Evolutionary conservation across 2,797 vertebrate species (phyloP).

Genomic region (Acestrorhynchus altus): DNA sequence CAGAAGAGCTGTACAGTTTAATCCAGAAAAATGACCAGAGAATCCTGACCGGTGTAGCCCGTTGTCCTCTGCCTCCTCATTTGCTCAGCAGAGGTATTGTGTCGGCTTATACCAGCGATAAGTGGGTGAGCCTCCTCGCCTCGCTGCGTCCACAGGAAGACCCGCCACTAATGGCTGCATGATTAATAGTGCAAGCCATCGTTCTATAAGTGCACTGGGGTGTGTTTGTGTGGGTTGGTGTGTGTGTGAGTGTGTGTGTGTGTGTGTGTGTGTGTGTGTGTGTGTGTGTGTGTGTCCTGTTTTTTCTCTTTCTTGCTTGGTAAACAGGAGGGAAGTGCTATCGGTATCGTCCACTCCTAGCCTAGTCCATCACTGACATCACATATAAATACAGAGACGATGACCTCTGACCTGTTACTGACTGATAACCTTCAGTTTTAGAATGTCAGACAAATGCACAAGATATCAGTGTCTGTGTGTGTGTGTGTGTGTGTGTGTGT

Average conservation of each 20-base stretch:
- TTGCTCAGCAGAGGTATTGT: conserved; percentile 8
- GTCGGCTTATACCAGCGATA: conserved; percentile 16
- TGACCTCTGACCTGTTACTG: conserved; percentile 15
- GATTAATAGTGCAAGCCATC: conserved; percentile 7
- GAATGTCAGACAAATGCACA: neutral
- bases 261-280: neutral
- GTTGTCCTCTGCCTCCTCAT: neutral
- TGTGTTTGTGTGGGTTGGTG: neutral
- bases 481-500: no score
- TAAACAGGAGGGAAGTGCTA: neutral
- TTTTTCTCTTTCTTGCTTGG: neutral
- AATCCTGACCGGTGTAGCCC: neutral
- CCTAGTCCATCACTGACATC: conserved; percentile 15
- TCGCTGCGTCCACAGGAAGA: neutral
- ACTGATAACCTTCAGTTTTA: conserved; percentile 27
- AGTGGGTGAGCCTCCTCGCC: neutral
- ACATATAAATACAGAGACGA: neutral
- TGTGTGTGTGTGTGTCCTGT: no score
- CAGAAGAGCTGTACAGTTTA: neutral
- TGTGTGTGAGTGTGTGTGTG: no score
- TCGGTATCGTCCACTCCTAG: neutral
- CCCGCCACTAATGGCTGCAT: conserved; percentile 5
- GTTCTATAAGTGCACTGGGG: neutral
- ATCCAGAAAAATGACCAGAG: conserved; percentile 13
- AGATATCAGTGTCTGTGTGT: neutral